These are phyloP conservation scores for Nasua narica DNA, from an alignment of 2,797 vertebrate genomes.

Conservation along the genomic window DNA sequence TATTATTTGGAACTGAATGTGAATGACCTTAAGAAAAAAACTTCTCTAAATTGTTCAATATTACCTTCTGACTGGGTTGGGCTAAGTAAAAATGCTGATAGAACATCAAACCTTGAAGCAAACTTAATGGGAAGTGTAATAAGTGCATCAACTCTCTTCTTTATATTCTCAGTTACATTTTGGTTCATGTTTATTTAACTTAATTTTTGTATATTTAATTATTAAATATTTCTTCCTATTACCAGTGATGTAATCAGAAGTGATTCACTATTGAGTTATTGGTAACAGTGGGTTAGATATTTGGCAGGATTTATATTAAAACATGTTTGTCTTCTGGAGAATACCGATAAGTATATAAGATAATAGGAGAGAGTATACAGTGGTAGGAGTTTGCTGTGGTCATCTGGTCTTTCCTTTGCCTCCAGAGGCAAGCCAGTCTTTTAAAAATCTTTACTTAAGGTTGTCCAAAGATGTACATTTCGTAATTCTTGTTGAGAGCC, in stretches of 20 bases:
- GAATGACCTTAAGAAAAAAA: not conserved
- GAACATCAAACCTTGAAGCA: not conserved
- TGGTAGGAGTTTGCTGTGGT: not conserved
- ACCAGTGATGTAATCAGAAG: not conserved
- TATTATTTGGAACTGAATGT: not conserved
- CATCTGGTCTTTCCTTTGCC: not conserved
- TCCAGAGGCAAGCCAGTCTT: not conserved
- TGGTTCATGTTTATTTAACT: not conserved
- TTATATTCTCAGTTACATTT: not conserved
- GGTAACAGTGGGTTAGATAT: not conserved
- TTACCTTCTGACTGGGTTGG: not conserved
- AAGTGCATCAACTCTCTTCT: not conserved
- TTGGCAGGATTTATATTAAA: not conserved
- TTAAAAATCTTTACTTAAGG: not conserved
- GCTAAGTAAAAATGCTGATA: not conserved
- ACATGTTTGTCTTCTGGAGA: not conserved
- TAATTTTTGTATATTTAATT: not conserved
- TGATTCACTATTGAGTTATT: not conserved
- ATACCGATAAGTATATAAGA: not conserved
- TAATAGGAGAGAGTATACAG: not conserved
- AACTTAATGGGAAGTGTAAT: not conserved
- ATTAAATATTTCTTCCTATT: constrained; percentile 8
- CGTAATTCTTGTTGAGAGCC: not conserved
- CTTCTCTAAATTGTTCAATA: not conserved
- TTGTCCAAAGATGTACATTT: not conserved